These are phyloP conservation scores for Drosophila maculinotata DNA, from an alignment of 2,888 invertebrate genomes.

Conservation along the genomic window DNA sequence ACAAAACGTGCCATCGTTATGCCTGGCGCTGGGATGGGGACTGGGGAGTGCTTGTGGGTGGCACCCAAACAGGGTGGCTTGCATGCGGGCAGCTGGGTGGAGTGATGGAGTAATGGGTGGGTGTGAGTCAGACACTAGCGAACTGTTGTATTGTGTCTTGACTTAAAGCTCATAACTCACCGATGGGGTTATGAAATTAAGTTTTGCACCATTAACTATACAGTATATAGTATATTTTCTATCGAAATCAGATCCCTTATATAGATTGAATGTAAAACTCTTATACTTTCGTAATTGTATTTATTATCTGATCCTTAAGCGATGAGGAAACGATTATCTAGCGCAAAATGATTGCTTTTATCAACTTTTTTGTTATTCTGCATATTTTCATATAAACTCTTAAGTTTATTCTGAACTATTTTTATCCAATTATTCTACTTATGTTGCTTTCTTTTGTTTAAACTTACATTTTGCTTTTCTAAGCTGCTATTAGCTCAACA, in stretches of 20 bases:
- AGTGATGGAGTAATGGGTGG: conserved; percentile 42
- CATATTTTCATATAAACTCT: too few species aligned
- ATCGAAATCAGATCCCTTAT: too few species aligned
- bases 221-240: too few species aligned
- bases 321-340: too few species aligned
- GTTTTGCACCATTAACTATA: too few species aligned
- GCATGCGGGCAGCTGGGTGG: conserved; percentile 35
- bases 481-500: conserved; percentile 8
- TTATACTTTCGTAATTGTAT: too few species aligned
- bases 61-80: conserved; percentile 58
- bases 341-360: too few species aligned
- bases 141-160: conserved; percentile 14
- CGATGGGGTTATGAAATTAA: conserved; percentile 30
- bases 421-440: neutral
- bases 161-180: conserved; percentile 11
- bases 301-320: too few species aligned
- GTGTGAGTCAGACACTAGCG: conserved; percentile 15
- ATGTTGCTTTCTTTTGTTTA: neutral
- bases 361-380: too few species aligned
- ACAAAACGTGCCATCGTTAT: conserved; percentile 73
- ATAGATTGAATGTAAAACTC: too few species aligned
- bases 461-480: neutral
- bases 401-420: neutral
- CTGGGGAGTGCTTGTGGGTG: conserved; percentile 34
- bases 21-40: conserved; percentile 10